Base-by-base conservation (phyloP, 2,797 vertebrate genomes). In the Apogon hyalosoma region DNA sequence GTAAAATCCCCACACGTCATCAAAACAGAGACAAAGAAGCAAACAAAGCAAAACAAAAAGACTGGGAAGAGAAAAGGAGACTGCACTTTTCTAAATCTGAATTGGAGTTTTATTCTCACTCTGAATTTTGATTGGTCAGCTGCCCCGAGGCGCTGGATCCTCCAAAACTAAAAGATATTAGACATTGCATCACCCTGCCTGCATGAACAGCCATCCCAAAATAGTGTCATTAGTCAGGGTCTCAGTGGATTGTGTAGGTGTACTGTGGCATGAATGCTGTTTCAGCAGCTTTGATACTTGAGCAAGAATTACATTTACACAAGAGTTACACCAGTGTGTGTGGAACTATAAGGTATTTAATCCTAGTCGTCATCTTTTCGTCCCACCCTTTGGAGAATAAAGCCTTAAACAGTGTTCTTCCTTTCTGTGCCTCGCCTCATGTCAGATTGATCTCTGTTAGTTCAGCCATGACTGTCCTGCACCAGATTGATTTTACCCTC, bases 231-330 rank as follows among this genome's bases (percentile, higher is more conserved):
- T 58, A 76, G 56, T 63, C 53, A 66, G 57, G 38, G 42, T 63
- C 51, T 69, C 72, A 45, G 31, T 62, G 69, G 65, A 18, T 61
- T 16, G 63, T 74, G 59, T 42, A 39, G 46, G 53, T 54, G 75
- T 65, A 48, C 75, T 16, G 13, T 11, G 49, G 49, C 15, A 52
- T 39, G 52, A 65, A 1, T 1, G 50, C 74, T 40, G 64, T 6
- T 52, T 72, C 66, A 68, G 73, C 74, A 53, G 56, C 61, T 76
- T 77, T 61, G 79, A 28, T 31, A 19, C 50, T 54, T 1, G 19
- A 7, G 2, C 13, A 6, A 9, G 12, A 54, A 58, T 58, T 31
- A 13, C 11, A 62, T 58, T 40, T 9, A 36, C 21, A 24, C 21
- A 33, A 7, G 28, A 18, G 21, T 36, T 21, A 68, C 36, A 53